These are phyloP conservation scores for Plotosus lineatus DNA, from an alignment of 2,113 vertebrate genomes.

Conservation along the genomic window DNA sequence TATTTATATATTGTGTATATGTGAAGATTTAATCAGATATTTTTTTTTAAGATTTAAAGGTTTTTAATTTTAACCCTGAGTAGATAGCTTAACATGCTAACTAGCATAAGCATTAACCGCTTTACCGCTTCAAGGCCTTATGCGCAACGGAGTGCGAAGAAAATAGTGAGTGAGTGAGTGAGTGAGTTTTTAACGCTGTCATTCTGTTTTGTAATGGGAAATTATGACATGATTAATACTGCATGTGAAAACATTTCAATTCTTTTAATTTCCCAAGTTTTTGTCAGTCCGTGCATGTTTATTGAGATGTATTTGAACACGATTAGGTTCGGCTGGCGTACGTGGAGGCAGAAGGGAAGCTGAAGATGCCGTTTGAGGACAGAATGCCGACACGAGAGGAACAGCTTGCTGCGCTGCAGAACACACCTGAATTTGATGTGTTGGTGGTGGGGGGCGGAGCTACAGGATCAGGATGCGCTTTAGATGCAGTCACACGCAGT, in stretches of 20 bases:
- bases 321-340: constrained; percentile 73
- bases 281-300: background rate
- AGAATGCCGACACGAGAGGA: constrained; percentile 80
- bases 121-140: background rate
- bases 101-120: background rate
- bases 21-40: too few relatives aligned
- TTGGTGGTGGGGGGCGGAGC: constrained; percentile 92
- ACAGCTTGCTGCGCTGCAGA: constrained; percentile 74
- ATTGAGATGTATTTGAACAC: background rate
- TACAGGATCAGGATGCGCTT: constrained; percentile 91
- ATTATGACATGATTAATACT: background rate
- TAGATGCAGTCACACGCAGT: constrained; percentile 93
- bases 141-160: too few relatives aligned
- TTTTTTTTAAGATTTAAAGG: background rate
- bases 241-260: background rate
- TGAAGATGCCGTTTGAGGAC: constrained; percentile 59
- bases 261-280: background rate
- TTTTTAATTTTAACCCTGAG: background rate
- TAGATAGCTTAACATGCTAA: background rate
- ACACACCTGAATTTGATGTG: constrained; percentile 82
- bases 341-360: constrained; percentile 77
- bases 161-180: too few relatives aligned
- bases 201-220: background rate
- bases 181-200: too few relatives aligned
- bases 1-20: too few relatives aligned